Base-by-base conservation (phyloP, 1,140 invertebrate genomes). In the Drosophila orosa region DNA sequence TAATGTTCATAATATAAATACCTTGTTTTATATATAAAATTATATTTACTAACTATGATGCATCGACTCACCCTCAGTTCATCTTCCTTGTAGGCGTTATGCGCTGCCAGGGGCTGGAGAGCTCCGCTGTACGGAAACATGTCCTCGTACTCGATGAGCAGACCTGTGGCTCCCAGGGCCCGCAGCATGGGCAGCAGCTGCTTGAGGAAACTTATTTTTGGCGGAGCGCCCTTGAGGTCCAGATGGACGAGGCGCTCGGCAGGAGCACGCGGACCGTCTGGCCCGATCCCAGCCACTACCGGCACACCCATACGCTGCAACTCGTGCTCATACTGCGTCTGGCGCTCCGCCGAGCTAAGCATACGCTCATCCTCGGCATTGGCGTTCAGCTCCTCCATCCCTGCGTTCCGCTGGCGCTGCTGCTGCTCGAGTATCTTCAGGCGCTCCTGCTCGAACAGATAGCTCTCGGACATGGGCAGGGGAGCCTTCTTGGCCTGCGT, bases 111-210 rank as follows among this genome's bases (percentile, higher is more conserved):
- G 52, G 93, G 92, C 57, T 91, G 92, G 5, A 99, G 91, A 1
- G 92, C 91, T 1, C 95, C 97, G 24, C 93, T 93, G 92, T 96
- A 99, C 0, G 98, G 98, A 92, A 99, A 99, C 97, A 98, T 99
- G 83, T 99, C 98, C 93, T 99, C 98, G 93, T 99, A 99, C 92
- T 99, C 98, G 56, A 99, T 92, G 3, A 99, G 93, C 25, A 99
- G 92, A 2, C 97, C 98, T 45, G 97, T 99, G 1, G 96, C 97
- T 19, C 96, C 97, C 79, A 97, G 91, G 47, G 94, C 93, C 79
- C 95, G 95, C 0, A 99, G 86, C 60, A 97, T 92, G 4, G 95
- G 95, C 50, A 99, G 94, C 0, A 98, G 72, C 55, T 95, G 94
- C 79, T 94, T 94, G 35, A 97, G 94, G 91, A 92, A 92, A 25